Evolutionary conservation across 2,888 invertebrate species (phyloP).

Genomic region (Dolichomitus sp.): DNA sequence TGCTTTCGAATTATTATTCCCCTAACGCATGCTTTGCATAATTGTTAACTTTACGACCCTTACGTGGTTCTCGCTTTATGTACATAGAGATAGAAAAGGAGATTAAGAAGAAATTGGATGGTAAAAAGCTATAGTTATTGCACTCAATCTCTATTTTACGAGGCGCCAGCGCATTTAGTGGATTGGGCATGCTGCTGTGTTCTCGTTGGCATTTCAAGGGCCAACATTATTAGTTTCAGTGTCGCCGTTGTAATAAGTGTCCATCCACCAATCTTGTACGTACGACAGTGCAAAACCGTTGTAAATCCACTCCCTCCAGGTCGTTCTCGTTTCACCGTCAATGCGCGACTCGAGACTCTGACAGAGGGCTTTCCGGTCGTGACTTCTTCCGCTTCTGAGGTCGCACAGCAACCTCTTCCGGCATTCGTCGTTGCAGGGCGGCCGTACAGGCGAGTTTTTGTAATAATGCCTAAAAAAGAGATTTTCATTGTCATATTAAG

Average conservation of each 20-base stretch:
- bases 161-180: not conserved
- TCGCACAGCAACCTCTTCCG: slow-evolving; percentile 95
- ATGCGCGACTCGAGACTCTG: slow-evolving; percentile 94
- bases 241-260: slow-evolving; percentile 73
- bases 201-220: not conserved
- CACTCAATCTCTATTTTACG: not conserved
- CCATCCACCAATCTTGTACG: slow-evolving; percentile 87
- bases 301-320: slow-evolving; percentile 96
- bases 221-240: slow-evolving; percentile 71
- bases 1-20: not conserved
- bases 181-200: slow-evolving; percentile 16
- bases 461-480: slow-evolving; percentile 90
- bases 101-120: not conserved
- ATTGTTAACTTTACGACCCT: slow-evolving; percentile 20
- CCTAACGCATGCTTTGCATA: not conserved
- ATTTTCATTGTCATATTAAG: not conserved
- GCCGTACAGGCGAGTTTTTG: slow-evolving; percentile 91
- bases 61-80: not conserved
- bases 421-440: slow-evolving; percentile 94
- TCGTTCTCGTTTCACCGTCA: slow-evolving; percentile 91
- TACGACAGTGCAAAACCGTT: slow-evolving; percentile 96
- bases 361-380: slow-evolving; percentile 94
- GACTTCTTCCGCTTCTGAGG: slow-evolving; percentile 94
- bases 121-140: slow-evolving; percentile 7
- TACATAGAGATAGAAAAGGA: not conserved